Evolutionary conservation across 1,140 invertebrate species (phyloP), one percentile per base, ranked within the genome.

Genomic region (Linepithema humile): DNA sequence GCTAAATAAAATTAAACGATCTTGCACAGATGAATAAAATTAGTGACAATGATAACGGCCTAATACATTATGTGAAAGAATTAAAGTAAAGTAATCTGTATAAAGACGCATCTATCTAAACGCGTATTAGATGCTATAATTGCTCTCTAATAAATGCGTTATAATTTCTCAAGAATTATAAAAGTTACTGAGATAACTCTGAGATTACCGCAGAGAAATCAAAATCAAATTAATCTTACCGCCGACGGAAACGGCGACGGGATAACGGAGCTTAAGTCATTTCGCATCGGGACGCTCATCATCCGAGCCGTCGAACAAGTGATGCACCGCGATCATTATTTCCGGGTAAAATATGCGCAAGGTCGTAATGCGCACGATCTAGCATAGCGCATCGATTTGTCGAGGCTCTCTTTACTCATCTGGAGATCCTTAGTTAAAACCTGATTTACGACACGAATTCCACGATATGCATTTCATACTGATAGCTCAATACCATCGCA

Each of bases 261-360:
- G 26, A 43, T 77, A 77, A 77, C 43, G 48, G 26, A 43, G 26
- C 26, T 69, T 55, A 40, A 55, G 26, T 43, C 50, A 70, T 57
- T 70, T 80, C 38, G 23, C 23, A 43, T 77, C 32, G n/a, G 15
- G 38, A 20, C 62, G 29, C 29, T 50, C 20, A 65, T 77, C 64
- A 67, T 53, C 29, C 48, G 23, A 80, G 50, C 38, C 26, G 75
- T 80, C 55, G 43, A 84, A 77, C 35, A 45, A 48, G 45, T 59
- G 65, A 64, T 69, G 50, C 64, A 77, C 26, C 45, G 60, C 55
- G 60, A 62, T 65, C 82, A 50, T 82, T 74, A 74, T 74, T 60
- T 40, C 38, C 78, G 40, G 67, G 55, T 82, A 48, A 82, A 82
- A 82, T 82, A 82, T 17, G 69, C 57, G 17, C 69, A 26, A 48